phyloP scores from a whole-genome alignment of 2,797 vertebrate genomes.

The Remorina albescens region DNA sequence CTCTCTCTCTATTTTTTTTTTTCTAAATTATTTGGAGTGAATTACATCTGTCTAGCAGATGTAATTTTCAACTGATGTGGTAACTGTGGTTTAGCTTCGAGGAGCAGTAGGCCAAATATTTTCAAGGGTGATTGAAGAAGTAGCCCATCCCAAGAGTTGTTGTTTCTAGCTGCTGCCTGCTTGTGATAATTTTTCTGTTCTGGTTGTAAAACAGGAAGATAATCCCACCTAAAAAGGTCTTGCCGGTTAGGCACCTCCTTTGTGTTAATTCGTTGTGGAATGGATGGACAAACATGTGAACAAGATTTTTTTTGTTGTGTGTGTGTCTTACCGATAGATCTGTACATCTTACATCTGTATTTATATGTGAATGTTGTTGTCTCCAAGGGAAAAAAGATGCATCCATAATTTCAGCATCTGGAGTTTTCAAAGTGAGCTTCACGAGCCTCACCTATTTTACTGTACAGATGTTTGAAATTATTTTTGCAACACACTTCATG shows the following conservation, averaged over 20 bases:
- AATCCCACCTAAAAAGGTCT: background rate
- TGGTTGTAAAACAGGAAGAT: background rate
- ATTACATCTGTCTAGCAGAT: background rate
- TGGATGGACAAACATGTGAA: constrained; percentile 45
- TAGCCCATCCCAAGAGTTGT: background rate
- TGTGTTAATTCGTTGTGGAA: constrained; percentile 14
- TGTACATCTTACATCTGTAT: constrained; percentile 32
- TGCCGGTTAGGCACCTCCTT: background rate
- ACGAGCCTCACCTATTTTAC: background rate
- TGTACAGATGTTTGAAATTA: constrained; percentile 26
- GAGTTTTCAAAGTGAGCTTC: constrained; percentile 1
- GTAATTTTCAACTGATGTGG: background rate
- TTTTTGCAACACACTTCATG: constrained; percentile 2
- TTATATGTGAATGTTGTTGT: constrained; percentile 15
- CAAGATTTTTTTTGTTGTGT: constrained; percentile 31
- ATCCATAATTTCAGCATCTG: constrained; percentile 17
- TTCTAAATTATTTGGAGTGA: background rate
- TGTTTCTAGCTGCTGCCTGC: background rate
- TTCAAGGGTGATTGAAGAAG: background rate
- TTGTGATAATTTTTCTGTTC: background rate
- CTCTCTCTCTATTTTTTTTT: background rate
- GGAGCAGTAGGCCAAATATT: background rate
- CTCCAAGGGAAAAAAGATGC: background rate
- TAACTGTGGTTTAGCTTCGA: background rate
- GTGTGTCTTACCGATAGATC: constrained; percentile 9